Base-by-base conservation (phyloP, 2,888 invertebrate genomes). In the Sinotaia quadrata region DNA sequence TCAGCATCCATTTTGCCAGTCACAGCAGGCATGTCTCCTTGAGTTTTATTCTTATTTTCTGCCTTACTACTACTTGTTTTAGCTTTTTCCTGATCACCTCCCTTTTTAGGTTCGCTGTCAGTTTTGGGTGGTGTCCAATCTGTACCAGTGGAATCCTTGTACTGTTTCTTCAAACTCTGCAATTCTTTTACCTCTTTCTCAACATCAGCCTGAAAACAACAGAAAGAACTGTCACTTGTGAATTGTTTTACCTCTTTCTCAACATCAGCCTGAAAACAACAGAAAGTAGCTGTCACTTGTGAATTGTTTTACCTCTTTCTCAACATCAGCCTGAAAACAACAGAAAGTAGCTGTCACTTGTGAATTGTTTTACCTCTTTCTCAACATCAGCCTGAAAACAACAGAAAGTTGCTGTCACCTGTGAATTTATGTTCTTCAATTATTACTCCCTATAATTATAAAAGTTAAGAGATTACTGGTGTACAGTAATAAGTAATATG, bases 131-230 rank as follows among this genome's bases (percentile, higher is more conserved):
- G 91, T 76, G 90, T 91, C 92, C 92, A 93, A 70, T 93, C 93
- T 78, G 89, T 81, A 0, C 93, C 93, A 18, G 92, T 92, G 27
- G 89, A 85, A 18, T 90, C 88, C 87, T 95, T 96, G 88, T 92
- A 96, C 72, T 94, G 92, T 0, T 91, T 90, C 88, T 96, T 96
- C 1, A 95, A 87, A 10, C 90, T 90, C 24, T 95, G 85, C 2
- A 96, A 87, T 44, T 78, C 78, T 78, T 91, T 90, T 0, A 93
- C 91, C 76, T 90, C 91, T 27, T 85, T 87, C 54, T 92, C 91
- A 36, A 92, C 79, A 8, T 73, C 72, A n/a, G 60, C 75, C 84
- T 85, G 75, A 12, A 71, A 72, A 24, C 21, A 36, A 57, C 29
- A 5, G 56, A 7, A 31, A 27, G 29, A 12, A 54, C 18, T 21